Conservation (phyloP, 2,797 vertebrate species). For the Varecia variegata region DNA sequence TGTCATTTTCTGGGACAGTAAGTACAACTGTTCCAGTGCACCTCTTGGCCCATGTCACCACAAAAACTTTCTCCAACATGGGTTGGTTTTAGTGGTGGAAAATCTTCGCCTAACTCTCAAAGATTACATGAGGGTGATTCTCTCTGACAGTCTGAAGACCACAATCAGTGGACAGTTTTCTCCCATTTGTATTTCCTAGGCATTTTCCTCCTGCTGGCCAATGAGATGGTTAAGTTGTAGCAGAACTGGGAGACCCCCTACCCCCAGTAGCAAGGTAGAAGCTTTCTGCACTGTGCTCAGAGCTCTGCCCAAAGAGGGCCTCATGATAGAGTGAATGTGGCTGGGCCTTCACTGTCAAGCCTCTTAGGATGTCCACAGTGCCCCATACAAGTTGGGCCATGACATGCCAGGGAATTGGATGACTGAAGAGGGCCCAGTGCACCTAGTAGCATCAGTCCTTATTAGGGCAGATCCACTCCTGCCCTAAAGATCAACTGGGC, state of each 20-base stretch:
- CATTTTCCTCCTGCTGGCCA: background rate
- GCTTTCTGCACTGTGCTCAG: background rate
- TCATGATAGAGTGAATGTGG: background rate
- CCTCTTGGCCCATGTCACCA: background rate
- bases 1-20: background rate
- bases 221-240: background rate
- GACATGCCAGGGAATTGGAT: background rate
- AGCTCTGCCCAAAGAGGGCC: background rate
- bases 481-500: background rate
- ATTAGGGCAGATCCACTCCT: background rate
- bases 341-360: background rate
- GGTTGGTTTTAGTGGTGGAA: slow-evolving; percentile 1
- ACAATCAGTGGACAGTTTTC: background rate
- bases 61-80: background rate
- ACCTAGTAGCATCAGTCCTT: background rate
- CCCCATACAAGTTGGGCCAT: background rate
- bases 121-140: background rate
- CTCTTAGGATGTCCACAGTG: background rate
- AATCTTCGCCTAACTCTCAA: background rate
- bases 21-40: background rate
- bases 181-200: background rate
- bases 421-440: background rate
- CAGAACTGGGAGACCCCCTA: background rate
- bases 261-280: background rate
- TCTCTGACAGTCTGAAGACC: background rate